Evolutionary conservation across 2,797 vertebrate genomes (phyloP).

Genomic region (Dendrocincla fuliginosa): DNA sequence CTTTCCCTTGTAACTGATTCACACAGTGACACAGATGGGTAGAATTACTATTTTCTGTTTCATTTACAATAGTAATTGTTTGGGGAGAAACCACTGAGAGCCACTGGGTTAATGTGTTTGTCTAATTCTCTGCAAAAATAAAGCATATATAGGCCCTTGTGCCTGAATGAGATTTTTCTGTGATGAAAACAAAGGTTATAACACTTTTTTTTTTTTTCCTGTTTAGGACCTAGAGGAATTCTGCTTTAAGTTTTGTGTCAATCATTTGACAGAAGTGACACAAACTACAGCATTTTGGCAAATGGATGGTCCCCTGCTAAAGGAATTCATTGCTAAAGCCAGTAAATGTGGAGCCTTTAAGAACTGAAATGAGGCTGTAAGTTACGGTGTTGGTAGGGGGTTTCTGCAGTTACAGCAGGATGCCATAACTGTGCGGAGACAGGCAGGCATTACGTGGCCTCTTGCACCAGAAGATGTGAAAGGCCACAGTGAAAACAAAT

Average conservation of each 20-base stretch:
- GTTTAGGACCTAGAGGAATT: constrained; percentile 96
- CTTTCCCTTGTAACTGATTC: not conserved
- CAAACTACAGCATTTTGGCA: constrained; percentile 96
- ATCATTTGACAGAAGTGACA: constrained; percentile 97
- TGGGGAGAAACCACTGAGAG: not conserved
- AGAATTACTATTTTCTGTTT: not conserved
- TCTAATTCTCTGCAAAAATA: not conserved
- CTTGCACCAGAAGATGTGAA: not conserved
- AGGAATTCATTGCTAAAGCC: constrained; percentile 96
- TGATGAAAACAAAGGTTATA: constrained; percentile 39
- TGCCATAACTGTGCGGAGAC: not conserved
- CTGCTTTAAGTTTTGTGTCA: constrained; percentile 98
- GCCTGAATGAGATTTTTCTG: not conserved
- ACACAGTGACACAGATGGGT: not conserved
- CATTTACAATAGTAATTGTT: not conserved
- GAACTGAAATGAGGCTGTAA: constrained; percentile 83
- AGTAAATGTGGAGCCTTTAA: constrained; percentile 98
- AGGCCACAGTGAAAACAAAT: not conserved
- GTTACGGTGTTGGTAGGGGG: not conserved
- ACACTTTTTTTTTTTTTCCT: constrained; percentile 9
- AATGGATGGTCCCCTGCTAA: constrained; percentile 93
- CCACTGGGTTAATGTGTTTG: not conserved
- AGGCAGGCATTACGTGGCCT: not conserved
- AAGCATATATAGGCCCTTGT: not conserved
- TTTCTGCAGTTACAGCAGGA: not conserved